Percentiles rank a stretch among this genome's conserved stretches.
Conservation (phyloP, 2,888 invertebrate species). For the Luperina testacea region DNA sequence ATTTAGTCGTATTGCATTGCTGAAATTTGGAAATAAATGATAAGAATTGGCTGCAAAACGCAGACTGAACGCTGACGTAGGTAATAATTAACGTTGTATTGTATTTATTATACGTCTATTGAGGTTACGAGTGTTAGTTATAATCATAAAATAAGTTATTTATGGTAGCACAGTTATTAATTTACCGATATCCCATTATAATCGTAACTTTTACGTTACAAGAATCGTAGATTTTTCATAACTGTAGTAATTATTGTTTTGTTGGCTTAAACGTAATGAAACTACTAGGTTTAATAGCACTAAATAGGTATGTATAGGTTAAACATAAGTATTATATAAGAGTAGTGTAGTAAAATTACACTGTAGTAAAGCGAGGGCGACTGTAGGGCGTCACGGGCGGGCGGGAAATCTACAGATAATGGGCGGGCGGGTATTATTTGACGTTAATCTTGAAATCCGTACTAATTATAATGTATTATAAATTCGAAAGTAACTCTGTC, state of each 20-base stretch:
- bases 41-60: constrained; percentile 59
- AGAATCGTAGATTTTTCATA: neutral
- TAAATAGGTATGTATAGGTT: neutral
- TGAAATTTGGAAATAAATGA: constrained; percentile 76
- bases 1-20: constrained; percentile 69
- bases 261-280: neutral
- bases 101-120: neutral
- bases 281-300: neutral
- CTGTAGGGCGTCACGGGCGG: constrained; percentile 54
- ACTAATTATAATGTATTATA: no score
- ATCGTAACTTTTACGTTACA: neutral
- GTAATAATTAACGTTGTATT: constrained; percentile 13
- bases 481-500: no score
- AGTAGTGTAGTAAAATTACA: constrained; percentile 15
- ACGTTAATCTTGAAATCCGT: neutral
- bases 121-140: neutral
- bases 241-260: neutral
- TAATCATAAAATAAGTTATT: neutral
- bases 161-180: neutral
- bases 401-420: constrained; percentile 36
- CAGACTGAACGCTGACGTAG: constrained; percentile 36
- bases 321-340: constrained; percentile 37
- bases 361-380: constrained; percentile 43
- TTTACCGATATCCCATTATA: neutral
- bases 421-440: constrained; percentile 23